Evolutionary conservation across 2,888 invertebrate genomes (phyloP), one percentile per base, ranked within the genome.

Genomic region (Agrochola litura): DNA sequence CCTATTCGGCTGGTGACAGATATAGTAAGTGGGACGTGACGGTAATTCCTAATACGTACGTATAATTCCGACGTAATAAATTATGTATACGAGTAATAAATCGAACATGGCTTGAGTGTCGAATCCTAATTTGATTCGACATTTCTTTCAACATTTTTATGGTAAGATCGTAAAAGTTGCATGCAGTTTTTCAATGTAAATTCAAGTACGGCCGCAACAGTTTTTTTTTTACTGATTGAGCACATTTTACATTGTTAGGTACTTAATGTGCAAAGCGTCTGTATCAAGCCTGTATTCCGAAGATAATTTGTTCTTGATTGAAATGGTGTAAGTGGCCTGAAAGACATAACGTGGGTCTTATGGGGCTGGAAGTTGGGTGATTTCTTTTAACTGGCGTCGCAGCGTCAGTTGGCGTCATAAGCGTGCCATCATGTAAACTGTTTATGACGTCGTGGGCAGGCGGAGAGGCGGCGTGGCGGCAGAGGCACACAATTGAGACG

Each of bases 21-120:
- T 90, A 91, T 90, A 91, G 91, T 89, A 88, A 90, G 85, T 80
- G 86, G 83, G 71, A 92, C 92, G 93, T 93, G 93, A 93, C 87
- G 84, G 83, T 91, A 92, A 92, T 93, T 87, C 89, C 74, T 92
- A 92, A 88, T 90, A n/a, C n/a, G n/a, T n/a, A n/a, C n/a, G n/a
- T n/a, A 87, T 89, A 85, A 91, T 84, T 84, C 85, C 85, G 83
- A 88, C 76, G 86, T 89, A 89, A 92, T 94, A 92, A 92, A 93
- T 94, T 91, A 94, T 91, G 85, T 89, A 92, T 92, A 89, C 85
- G 89, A 91, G 90, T 89, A 91, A 93, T 94, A 93, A 93, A 94
- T 92, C 91, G 89, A 91, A 92, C 90, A 91, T 75, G 85, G 79
- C 86, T 91, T 90, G 90, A 89, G 91, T 81, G 86, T 88, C 81